Evolutionary conservation across 2,888 invertebrate genomes (phyloP).

Genomic region (Scelioninae gen. 1): DNA sequence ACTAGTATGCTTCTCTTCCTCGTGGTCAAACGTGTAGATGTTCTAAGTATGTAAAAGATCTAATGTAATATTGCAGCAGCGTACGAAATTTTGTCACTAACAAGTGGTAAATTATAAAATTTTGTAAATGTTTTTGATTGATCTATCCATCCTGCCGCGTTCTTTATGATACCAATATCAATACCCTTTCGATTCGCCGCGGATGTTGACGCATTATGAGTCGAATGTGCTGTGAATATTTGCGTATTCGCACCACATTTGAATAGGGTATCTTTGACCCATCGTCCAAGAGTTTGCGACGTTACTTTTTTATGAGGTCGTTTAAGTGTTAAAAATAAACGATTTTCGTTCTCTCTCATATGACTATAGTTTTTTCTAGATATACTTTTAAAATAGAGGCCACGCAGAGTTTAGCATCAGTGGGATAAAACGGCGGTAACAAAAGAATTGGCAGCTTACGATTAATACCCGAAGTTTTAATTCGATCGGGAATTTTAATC

Average conservation of each 20-base stretch:
- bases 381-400: conserved; percentile 21
- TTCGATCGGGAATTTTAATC: conserved; percentile 40
- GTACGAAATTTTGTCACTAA: background rate
- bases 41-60: conserved; percentile 30
- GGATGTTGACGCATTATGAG: conserved; percentile 43
- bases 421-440: conserved; percentile 26
- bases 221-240: conserved; percentile 29
- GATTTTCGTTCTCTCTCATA: background rate
- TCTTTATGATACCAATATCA: conserved; percentile 41
- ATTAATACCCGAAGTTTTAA: conserved; percentile 47
- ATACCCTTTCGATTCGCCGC: conserved; percentile 47
- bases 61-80: conserved; percentile 19
- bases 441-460: conserved; percentile 19
- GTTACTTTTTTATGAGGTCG: conserved; percentile 7
- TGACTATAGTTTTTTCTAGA: conserved; percentile 6
- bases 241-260: conserved; percentile 9
- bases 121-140: conserved; percentile 33
- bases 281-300: conserved; percentile 7
- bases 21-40: conserved; percentile 40
- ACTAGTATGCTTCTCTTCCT: conserved; percentile 35
- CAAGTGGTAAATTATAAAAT: conserved; percentile 45
- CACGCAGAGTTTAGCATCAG: conserved; percentile 46
- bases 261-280: conserved; percentile 7
- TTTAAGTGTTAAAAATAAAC: conserved; percentile 7
- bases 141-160: conserved; percentile 42